Base-by-base conservation (phyloP, 2,888 invertebrate genomes). In the Galerucella calmariensis region DNA sequence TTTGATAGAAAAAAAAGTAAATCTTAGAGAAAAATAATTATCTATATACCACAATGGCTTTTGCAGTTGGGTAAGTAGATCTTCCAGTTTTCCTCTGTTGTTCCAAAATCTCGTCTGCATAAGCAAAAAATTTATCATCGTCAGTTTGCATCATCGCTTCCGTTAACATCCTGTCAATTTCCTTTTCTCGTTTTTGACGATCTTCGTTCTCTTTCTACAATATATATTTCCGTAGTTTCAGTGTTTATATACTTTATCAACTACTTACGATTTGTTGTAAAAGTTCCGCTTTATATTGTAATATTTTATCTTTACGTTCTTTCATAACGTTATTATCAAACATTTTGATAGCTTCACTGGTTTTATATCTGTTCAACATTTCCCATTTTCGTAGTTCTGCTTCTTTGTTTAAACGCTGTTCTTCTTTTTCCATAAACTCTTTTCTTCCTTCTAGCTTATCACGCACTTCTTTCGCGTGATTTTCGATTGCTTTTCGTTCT, bases 291-390 rank as follows among this genome's bases (percentile, higher is more conserved):
- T 88, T 86, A 75, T 90, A 88, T 75, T 89, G 84, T 51, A 87
- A 79, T 4, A 87, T 87, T 79, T 89, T 88, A 4, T 86, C 85
- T 75, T 85, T 87, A 66, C 86, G 87, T 73, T 89, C 85, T 62
- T 86, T 74, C 0, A 85, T 86, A 44, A 86, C 82, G 2, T 88
- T 83, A 67, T 88, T 85, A 56, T 89, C 84, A 82, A 87, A 90
- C 0, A 88, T 88, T 48, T 89, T 86, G 72, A 87, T 86, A 0
- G 89, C 79, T 81, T 91, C 91, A 2, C 83, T 82, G 68, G 88
- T 89, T 83, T 91, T 91, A 80, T 89, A 90, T 76, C 91, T 89
- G 80, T 91, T 91, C 84, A 91, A 85, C 80, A 91, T 86, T 75
- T 90, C 89, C 90, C 90, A 91, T 81, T 89, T 89, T 53, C 86